Evolutionary conservation across 2,888 invertebrate genomes (phyloP), one percentile per base, ranked within the genome.

Genomic region (Tiliacea aurago): DNA sequence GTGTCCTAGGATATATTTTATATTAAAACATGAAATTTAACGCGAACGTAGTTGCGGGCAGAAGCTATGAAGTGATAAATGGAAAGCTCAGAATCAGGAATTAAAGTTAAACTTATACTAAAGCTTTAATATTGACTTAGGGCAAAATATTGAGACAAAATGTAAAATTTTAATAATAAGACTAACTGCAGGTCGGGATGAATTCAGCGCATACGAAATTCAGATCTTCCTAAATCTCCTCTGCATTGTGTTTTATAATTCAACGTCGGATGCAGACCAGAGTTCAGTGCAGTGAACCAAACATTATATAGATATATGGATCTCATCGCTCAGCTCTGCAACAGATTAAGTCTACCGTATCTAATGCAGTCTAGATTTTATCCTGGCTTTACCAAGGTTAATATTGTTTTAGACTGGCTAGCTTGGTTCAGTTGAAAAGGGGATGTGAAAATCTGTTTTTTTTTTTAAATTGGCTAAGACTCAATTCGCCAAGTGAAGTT

Each of bases 301-400:
- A 59, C 15, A 58, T 66, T 67, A 15, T 58, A 49, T 33, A 56
- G 51, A 81, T 66, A 76, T 51, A 74, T 55, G 56, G 28, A 68
- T 61, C 49, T 49, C 83, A 70, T 83, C 43, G 56, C 58, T 73
- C 68, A 70, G 47, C 51, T 73, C 70, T 51, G 43, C 61, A 67
- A 13, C 43, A 51, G 13, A 70, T 23, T 2, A 56, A 66, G 67
- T 62, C 65, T 59, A 69, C 68, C 76, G 55, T 80, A 43, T 68
- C 75, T 71, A 83, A 83, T 83, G 53, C 53, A 63, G 53, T 2
- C 47, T 83, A 55, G 84, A 70, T 68, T 81, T 53, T 65, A 83
- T 83, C 65, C 53, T 51, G 37, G n/a, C 37, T 62, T 66, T 65
- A n/a, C 58, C 20, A 69, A 69, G 49, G 67, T 64, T 64, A 64